phyloP scores from a whole-genome alignment of 2,888 invertebrate genomes.

The Abrostola tripartita region DNA sequence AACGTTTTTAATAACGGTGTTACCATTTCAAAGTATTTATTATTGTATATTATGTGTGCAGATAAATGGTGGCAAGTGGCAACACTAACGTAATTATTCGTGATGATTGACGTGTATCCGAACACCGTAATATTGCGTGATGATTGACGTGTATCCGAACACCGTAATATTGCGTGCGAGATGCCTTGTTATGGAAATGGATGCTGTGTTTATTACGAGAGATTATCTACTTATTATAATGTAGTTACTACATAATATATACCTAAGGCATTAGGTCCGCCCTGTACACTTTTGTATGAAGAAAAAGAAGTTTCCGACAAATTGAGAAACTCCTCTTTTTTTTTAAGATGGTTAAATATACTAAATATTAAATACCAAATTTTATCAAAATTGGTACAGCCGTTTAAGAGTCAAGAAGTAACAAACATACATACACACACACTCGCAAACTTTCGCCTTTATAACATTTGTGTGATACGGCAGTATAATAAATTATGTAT shows the following conservation, averaged over 20 bases:
- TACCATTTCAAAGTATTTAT: slow-evolving; percentile 20
- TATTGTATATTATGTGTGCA: slow-evolving; percentile 35
- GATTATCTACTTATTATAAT: slow-evolving; percentile 15
- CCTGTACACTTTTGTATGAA: neutral
- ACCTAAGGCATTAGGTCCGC: neutral
- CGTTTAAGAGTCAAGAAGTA: too few species aligned
- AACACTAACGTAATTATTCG: slow-evolving; percentile 32
- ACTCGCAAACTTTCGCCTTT: too few species aligned
- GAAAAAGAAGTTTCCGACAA: too few species aligned
- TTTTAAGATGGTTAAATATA: too few species aligned
- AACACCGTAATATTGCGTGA: slow-evolving; percentile 41
- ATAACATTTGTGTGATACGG: too few species aligned
- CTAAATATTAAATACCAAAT: too few species aligned
- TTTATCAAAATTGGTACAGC: too few species aligned
- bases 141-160: slow-evolving; percentile 24
- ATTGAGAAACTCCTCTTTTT: too few species aligned
- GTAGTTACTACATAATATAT: slow-evolving; percentile 6
- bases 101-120: slow-evolving; percentile 24
- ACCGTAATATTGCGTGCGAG: slow-evolving; percentile 38
- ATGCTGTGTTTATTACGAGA: slow-evolving; percentile 28
- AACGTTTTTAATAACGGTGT: slow-evolving; percentile 27
- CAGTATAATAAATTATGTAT: too few species aligned
- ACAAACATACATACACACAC: too few species aligned
- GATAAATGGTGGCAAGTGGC: slow-evolving; percentile 40
- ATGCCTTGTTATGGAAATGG: slow-evolving; percentile 20